Conservation (phyloP, 2,888 invertebrate genomes). For the Caenorhabditis sp. region DNA sequence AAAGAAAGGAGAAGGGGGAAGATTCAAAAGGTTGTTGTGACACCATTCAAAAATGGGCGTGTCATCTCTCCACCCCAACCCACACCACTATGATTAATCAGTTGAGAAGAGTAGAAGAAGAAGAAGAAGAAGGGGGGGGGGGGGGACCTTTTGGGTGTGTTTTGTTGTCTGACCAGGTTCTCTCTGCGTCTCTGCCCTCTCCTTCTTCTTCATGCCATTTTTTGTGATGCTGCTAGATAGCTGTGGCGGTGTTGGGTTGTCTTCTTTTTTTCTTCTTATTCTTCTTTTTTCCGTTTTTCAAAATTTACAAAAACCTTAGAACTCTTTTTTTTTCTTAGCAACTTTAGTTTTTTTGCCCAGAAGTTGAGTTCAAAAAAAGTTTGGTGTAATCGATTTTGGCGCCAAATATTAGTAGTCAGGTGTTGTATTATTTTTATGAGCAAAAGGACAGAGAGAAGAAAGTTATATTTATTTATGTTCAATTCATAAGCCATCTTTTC, state of each 20-base stretch:
- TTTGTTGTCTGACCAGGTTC: slow-evolving; percentile 7
- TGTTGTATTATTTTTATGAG: neutral
- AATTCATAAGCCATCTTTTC: neutral
- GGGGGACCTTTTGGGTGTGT: slow-evolving; percentile 1
- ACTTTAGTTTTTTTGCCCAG: slow-evolving; percentile 2
- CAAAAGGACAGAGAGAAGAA: neutral
- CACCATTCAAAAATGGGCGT: too few species aligned
- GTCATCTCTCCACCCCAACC: too few species aligned
- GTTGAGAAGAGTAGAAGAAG: too few species aligned
- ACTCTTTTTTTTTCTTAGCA: slow-evolving; percentile 6
- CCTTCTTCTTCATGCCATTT: neutral
- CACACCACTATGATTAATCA: neutral
- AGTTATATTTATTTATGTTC: neutral
- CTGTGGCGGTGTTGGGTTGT: neutral
- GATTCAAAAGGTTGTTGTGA: too few species aligned
- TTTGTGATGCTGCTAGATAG: slow-evolving; percentile 1
- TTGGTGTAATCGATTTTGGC: neutral
- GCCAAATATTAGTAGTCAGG: neutral
- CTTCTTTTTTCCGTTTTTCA: slow-evolving; percentile 9
- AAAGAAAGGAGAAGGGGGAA: too few species aligned
- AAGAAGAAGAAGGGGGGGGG: neutral
- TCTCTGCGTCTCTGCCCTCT: slow-evolving; percentile 23
- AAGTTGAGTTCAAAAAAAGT: too few species aligned
- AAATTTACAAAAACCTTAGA: neutral
- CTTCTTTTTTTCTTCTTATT: neutral